Base-by-base conservation (phyloP, 2,888 invertebrate genomes). In the Colletes collaris region DNA sequence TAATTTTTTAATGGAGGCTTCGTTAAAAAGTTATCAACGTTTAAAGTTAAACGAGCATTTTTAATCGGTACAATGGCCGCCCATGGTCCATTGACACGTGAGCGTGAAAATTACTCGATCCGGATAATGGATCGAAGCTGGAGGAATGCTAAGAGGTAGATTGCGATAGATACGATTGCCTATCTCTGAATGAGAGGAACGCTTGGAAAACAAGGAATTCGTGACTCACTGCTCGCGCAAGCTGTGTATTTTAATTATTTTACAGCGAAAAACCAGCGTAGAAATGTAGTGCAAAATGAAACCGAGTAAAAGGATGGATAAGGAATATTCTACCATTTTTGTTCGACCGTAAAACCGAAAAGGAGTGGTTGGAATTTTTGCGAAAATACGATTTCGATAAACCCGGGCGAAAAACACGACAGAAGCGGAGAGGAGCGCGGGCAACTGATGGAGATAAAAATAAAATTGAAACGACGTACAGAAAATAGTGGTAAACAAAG, bases 81-180 rank as follows among this genome's bases (percentile, higher is more conserved):
- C 16, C 37, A 70, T 73, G 73, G 77, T 76, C 60, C 60, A 79
- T 63, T 55, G 76, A 49, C 79, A 73, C 67, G 77, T 53, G 67
- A 81, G 75, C 62, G 73, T 73, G 70, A 64, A 84, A 84, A 84
- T 84, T 79, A 79, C 84, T 60, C 79, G 75, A 73, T 83, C 69
- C 52, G 83, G 63, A 75, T 82, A 82, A 78, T 62, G 52, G 78
- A 53, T 37, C 53, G 74, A 74, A 72, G 74, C 71, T 80, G 67
- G 76, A 50, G 59, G 55, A 58, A 44, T 62, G 59, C 72, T 76
- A 58, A 74, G 67, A 58, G 62, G 59, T 19, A 75, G 67, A 72
- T 83, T 81, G 72, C 78, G 69, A 76, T 66, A 71, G 63, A 65
- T 66, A 70, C 53, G 52, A 49, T 62, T 52, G 44, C 53, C 50